Conservation (phyloP, 2,888 invertebrate genomes). For the Megastigmus dorsalis region DNA sequence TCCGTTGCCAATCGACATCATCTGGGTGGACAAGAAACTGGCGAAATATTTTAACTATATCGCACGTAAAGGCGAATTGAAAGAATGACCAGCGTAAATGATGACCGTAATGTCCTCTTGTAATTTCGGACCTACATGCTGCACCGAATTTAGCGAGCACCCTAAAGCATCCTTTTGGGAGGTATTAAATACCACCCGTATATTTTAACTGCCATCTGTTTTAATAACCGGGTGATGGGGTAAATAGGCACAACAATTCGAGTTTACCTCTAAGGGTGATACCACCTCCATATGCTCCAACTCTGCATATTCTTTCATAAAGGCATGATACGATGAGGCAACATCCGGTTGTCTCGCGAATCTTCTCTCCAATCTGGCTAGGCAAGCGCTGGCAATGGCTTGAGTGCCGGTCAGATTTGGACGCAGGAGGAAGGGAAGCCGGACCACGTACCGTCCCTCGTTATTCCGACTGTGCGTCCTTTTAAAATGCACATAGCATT, state of each 20-base stretch:
- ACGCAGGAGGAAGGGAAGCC: neutral
- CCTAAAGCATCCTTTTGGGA: neutral
- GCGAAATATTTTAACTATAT: neutral
- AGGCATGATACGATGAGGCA: neutral
- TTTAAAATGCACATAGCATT: neutral
- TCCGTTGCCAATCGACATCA: neutral
- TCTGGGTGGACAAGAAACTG: neutral
- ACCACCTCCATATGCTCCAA: neutral
- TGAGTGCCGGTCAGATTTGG: neutral
- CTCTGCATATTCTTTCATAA: neutral
- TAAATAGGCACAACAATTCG: neutral
- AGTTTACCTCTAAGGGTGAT: neutral
- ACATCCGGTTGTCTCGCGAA: neutral
- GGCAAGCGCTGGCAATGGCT: neutral
- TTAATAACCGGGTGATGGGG: slow-evolving; percentile 4
- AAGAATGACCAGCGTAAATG: neutral
- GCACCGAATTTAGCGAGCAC: neutral
- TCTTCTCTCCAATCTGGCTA: neutral
- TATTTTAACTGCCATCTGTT: neutral
- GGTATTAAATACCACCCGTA: neutral
- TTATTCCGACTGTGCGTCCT: neutral
- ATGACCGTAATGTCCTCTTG: neutral
- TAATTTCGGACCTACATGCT: neutral
- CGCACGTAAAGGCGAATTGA: neutral
- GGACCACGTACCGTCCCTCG: neutral